Base-by-base conservation (phyloP, 2,113 vertebrate genomes). In the Muntiacus muntjak region DNA sequence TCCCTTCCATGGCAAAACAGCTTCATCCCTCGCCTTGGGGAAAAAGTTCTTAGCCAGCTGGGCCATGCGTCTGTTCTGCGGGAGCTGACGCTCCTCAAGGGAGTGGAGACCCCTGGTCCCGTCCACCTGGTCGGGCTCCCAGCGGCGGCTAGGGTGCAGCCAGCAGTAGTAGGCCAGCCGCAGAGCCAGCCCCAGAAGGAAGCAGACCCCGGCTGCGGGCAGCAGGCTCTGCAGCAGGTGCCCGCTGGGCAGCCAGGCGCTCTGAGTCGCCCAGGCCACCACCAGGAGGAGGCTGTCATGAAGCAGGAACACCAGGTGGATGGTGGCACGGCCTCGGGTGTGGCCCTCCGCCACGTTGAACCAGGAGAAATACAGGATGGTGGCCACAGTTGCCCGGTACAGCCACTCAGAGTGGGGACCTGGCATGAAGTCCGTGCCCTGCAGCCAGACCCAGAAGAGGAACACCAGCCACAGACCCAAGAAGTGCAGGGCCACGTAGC, bases 311-410 rank as follows among this genome's bases (percentile, higher is more conserved):
- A 94, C 0, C 2, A 99, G 98, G 89, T 99, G 99, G 97, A 99
- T 99, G 96, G 98, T 1, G 97, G 99, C 99, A 74, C 99, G 98
- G 92, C 98, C 60, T 17, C 98, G 96, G 0, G 99, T 99, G 14
- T 76, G 98, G 2, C 99, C 99, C 55, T 98, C 99, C 0, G 99
- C 98, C 92, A 99, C 99, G 0, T 99, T 99, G 96, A 99, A 99
- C 99, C 99, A 99, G 98, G 99, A 99, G 99, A 99, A 99, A 98
- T 99, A 99, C 97, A 99, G 99, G 86, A 99, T 99, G 62, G 99
- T 98, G 0, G 99, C 99, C 40, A 99, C 99, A 0, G 99, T 93
- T 84, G 98, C 99, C 26, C 99, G 99, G 98, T 99, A 99, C 10
- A 99, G 99, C 98, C 99, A 98, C 98, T 99, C 99, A 0, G 99